phyloP scores from a whole-genome alignment of 2,888 invertebrate genomes.

The Arrhopalites spinosus region DNA sequence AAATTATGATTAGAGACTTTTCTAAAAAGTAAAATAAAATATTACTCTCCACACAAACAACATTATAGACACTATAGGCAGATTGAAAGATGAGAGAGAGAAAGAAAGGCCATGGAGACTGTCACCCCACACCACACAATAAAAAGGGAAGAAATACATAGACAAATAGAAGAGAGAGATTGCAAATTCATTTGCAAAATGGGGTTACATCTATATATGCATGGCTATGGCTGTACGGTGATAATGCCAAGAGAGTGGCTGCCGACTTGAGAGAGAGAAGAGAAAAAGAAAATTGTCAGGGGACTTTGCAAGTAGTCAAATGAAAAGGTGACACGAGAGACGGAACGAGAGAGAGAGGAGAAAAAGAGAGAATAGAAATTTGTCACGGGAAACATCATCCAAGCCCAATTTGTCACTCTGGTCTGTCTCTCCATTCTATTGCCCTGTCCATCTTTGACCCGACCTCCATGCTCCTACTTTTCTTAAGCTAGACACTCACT shows the following conservation, averaged over 20 bases:
- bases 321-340: slow-evolving; percentile 56
- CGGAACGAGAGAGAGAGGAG: slow-evolving; percentile 46
- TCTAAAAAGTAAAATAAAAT: too few relatives aligned
- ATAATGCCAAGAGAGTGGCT: not conserved
- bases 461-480: not conserved
- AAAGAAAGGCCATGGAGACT: not conserved
- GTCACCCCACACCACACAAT: not conserved
- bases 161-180: slow-evolving; percentile 15
- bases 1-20: too few relatives aligned
- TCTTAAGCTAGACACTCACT: slow-evolving; percentile 9
- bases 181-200: slow-evolving; percentile 54
- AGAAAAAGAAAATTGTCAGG: slow-evolving; percentile 49
- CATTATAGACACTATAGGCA: too few relatives aligned
- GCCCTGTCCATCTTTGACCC: slow-evolving; percentile 42
- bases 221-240: not conserved
- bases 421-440: slow-evolving; percentile 51
- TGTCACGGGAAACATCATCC: slow-evolving; percentile 54
- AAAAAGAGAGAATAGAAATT: slow-evolving; percentile 51
- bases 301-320: slow-evolving; percentile 53
- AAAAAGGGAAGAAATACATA: not conserved
- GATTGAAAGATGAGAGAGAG: not conserved
- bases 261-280: slow-evolving; percentile 38
- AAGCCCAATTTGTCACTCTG: slow-evolving; percentile 54
- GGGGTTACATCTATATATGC: slow-evolving; percentile 45
- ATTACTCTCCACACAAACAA: too few relatives aligned